Percentiles rank a stretch among this genome's conserved stretches.
Conservation (phyloP, 2,797 vertebrate genomes). For the Xyrichtys novacula region DNA sequence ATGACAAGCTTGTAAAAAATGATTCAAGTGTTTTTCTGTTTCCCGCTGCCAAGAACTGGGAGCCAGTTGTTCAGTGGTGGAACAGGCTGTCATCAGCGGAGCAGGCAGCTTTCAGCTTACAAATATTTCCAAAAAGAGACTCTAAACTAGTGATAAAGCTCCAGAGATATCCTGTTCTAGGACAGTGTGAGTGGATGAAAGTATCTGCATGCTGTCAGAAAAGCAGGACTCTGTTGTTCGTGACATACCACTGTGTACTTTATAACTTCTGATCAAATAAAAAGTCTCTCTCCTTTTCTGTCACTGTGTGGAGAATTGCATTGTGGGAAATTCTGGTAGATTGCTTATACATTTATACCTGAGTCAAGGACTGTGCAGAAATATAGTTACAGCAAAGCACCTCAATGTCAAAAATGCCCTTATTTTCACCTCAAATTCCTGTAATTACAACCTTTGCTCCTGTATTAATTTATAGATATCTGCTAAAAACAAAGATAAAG, state of each 20-base stretch:
- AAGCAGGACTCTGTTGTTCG: slow-evolving; percentile 21
- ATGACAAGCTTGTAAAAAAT: slow-evolving; percentile 27
- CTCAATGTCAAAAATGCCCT: too few relatives aligned
- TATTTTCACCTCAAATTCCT: too few relatives aligned
- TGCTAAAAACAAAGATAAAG: too few relatives aligned
- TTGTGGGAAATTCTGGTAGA: neutral
- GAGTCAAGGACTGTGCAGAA: too few relatives aligned
- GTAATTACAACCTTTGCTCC: too few relatives aligned
- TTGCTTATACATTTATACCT: slow-evolving; percentile 3
- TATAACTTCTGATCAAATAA: slow-evolving; percentile 33
- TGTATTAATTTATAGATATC: too few relatives aligned
- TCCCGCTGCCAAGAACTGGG: slow-evolving; percentile 8
- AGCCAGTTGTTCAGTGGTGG: slow-evolving; percentile 40
- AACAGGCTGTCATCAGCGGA: slow-evolving; percentile 31
- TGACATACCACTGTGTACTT: slow-evolving; percentile 9
- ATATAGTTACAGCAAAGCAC: too few relatives aligned
- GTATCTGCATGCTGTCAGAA: slow-evolving; percentile 42
- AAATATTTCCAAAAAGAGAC: slow-evolving; percentile 22
- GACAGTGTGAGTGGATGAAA: slow-evolving; percentile 9
- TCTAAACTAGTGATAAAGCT: slow-evolving; percentile 5
- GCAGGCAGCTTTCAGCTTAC: slow-evolving; percentile 36
- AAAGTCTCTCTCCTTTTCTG: too few relatives aligned
- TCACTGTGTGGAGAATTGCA: neutral
- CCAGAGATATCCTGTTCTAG: slow-evolving; percentile 46
- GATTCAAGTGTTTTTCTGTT: slow-evolving; percentile 28